Conservation (phyloP, 2,113 vertebrate genomes). For the Hippocampus barbouri region DNA sequence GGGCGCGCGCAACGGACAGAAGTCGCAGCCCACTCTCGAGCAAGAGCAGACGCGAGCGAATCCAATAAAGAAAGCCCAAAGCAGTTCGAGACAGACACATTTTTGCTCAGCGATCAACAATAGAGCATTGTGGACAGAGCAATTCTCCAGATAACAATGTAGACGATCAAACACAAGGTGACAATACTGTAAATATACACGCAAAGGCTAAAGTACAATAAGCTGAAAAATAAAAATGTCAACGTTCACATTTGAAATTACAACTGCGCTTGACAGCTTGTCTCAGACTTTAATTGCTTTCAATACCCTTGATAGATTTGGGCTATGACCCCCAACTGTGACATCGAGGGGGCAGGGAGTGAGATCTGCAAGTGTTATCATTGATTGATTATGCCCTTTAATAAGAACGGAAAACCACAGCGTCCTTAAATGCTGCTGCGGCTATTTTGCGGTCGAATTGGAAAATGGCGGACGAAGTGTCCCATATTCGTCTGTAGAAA, state of each 20-base stretch:
- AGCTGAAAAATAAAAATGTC: too few relatives aligned
- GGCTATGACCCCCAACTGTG: constrained; percentile 61
- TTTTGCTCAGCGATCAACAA: not conserved
- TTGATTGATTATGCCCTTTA: constrained; percentile 67
- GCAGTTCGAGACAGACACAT: not conserved
- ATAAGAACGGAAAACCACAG: constrained; percentile 59
- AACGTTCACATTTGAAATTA: constrained; percentile 21
- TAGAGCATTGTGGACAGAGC: too few relatives aligned
- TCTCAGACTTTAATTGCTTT: constrained; percentile 56
- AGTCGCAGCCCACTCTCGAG: not conserved
- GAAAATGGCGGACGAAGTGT: constrained; percentile 13
- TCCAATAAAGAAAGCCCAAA: not conserved
- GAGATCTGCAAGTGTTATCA: constrained; percentile 65
- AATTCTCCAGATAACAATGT: too few relatives aligned
- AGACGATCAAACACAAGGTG: too few relatives aligned
- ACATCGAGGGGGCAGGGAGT: constrained; percentile 49
- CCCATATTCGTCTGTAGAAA: not conserved
- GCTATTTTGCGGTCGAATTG: not conserved
- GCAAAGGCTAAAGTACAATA: not conserved
- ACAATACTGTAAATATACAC: not conserved
- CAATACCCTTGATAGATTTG: constrained; percentile 65
- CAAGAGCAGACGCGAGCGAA: constrained; percentile 13
- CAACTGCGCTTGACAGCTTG: constrained; percentile 54
- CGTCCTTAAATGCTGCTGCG: constrained; percentile 12
- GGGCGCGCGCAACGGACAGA: not conserved